A percentile compares a stretch with the other conserved stretches of the same genome.
phyloP scores from a whole-genome alignment of 1,140 invertebrate genomes.

The Sesamia nonagrioides region DNA sequence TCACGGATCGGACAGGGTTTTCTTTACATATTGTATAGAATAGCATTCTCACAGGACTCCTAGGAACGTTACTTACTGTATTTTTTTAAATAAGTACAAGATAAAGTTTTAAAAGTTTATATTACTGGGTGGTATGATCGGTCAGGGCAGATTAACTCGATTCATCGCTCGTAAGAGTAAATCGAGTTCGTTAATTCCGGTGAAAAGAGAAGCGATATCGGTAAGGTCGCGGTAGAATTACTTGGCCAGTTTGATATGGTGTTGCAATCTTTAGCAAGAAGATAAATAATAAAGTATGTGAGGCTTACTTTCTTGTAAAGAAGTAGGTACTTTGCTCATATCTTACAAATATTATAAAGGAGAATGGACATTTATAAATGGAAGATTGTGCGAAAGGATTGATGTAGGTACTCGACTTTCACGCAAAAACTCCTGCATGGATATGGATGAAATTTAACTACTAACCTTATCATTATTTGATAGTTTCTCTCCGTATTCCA shows the following conservation, averaged over 20 bases:
- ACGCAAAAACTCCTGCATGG: too few relatives aligned
- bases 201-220: not conserved
- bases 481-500: too few relatives aligned
- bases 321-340: too few relatives aligned
- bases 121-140: constrained; percentile 38
- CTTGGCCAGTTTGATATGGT: not conserved
- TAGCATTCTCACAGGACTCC: not conserved
- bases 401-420: too few relatives aligned
- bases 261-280: not conserved
- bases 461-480: too few relatives aligned
- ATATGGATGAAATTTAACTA: too few relatives aligned
- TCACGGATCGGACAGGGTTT: too few relatives aligned
- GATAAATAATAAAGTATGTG: not conserved
- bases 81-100: constrained; percentile 18
- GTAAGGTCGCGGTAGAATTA: not conserved
- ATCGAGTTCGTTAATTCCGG: constrained; percentile 32
- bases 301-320: too few relatives aligned
- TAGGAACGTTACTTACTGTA: constrained; percentile 5
- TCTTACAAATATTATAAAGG: too few relatives aligned
- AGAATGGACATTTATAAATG: too few relatives aligned
- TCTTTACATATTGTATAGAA: too few relatives aligned
- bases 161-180: constrained; percentile 18
- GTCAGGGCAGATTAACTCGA: constrained; percentile 52
- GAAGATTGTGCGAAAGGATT: too few relatives aligned
- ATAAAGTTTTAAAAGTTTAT: constrained; percentile 52